Evolutionary conservation across 2,113 vertebrate species (phyloP), one percentile per base, ranked within the genome.

Genomic region (Scolopax mira): DNA sequence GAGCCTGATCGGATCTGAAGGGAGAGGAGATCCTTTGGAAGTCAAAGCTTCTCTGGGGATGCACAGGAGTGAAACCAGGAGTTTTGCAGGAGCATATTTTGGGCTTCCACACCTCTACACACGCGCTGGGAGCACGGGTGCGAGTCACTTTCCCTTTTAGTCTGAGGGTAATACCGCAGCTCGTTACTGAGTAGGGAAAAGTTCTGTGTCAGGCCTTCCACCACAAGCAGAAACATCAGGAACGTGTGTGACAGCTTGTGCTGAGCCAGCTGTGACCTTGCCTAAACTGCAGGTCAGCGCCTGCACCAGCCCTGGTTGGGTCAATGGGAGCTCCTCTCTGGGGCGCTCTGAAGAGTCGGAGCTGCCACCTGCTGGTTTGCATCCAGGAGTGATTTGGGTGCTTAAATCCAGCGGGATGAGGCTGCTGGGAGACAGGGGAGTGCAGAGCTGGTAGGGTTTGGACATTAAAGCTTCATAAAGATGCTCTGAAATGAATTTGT

Each of bases 171-270:
- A 30, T 48, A n/a, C 13, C 41, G 9, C 25, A 22, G 48, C 57
- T 58, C 3, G 0, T 35, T 16, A 8, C 27, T 14, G 23, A 52
- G 17, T 7, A 37, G 49, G 22, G 17, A 57, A 17, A 42, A 49
- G 35, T 13, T 28, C 48, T 15, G 2, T 15, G 46, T 41, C 41
- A 51, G 57, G 48, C 35, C 28, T 70, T 22, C 35, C 27, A 24
- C 15, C 33, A 15, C 1, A 5, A 35, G 37, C 7, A 55, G 51
- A 64, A 7, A 1, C 5, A 24, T 24, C 49, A 49, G 31, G 33
- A 21, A 21, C 0, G 1, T 4, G 14, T 5, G 7, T 2, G 14
- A 54, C 30, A 48, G 10, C 37, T 44, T 65, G 44, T 58, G 39
- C 44, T n/a, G 33, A 24, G 31, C 23, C 4, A n/a, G 65, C 51